Evolutionary conservation across 2,113 vertebrate genomes (phyloP), one percentile per base, ranked within the genome.

Genomic region (Pelusios castaneus): DNA sequence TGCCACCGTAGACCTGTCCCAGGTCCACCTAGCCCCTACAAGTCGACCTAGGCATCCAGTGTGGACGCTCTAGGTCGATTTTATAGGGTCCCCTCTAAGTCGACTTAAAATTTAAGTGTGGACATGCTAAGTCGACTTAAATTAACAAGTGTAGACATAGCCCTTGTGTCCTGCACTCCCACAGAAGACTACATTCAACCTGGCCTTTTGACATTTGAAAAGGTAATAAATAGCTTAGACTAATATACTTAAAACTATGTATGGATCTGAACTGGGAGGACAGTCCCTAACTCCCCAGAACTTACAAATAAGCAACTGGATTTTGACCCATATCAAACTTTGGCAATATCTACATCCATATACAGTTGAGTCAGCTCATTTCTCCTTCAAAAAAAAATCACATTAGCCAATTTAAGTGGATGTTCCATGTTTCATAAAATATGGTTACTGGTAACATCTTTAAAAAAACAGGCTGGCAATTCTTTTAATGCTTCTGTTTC

Each of bases 201-300:
- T 0, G 2, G 43, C 29, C 76, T 29, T 75, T 29, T 3, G 38
- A 77, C 13, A 58, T 0, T 7, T 70, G 45, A 10, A 47, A 84
- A 78, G 10, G n/a, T 2, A 43, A 10, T 29, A 12, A 3, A n/a
- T 24, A 3, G 9, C n/a, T 73, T 51, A 43, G 31, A 11, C 27
- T 49, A 4, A 8, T 73, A 1, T 9, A 73, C 10, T 14, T 27
- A 5, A 7, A 43, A 22, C 41, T 12, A 1, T 1, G 25, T 3
- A 41, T 73, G 6, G 24, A 13, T 70, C 84, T 60, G 13, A 58
- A 54, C 5, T 22, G 80, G 73, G 13, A n/a, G 13, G 24, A 21
- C 5, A 84, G 29, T 63, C 34, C 16, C 27, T 5, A 51, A 52
- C 24, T 83, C 19, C 77, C 67, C 87, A 76, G 38, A 76, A 29